Evolutionary conservation across 2,113 vertebrate species (phyloP), one percentile per base, ranked within the genome.

Genomic region (Neomonachus schauinslandi): DNA sequence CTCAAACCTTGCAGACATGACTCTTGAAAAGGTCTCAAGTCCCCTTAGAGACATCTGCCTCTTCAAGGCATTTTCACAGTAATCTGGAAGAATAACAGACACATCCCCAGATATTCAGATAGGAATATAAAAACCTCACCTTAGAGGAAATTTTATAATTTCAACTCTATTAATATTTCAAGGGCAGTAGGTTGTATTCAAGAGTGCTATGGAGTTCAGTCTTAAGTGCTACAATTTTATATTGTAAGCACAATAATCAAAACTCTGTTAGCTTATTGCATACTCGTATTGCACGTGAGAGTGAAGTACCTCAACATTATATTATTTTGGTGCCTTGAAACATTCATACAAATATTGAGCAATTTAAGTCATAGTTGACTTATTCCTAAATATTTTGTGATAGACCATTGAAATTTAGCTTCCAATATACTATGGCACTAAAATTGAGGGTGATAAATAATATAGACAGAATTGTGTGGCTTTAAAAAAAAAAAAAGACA

Each of bases 11-110:
- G 33, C 22, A 85, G 90, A 89, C 82, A 92, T 61, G 92, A 94
- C 39, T 91, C 85, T 97, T 98, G 8, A 92, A 90, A 95, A 97
- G 85, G 61, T 97, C 81, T 98, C 72, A 90, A 94, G 96, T 96
- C 86, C 94, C 9, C 96, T 98, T 91, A 93, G 90, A 97, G 90
- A 96, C 95, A 98, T 95, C 91, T 98, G 95, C 67, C 84, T 97
- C 97, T 97, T 98, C 77, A 93, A 76, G 72, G n/a, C 61, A 85
- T 98, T 97, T 97, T 94, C 81, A 94, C 55, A 84, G 91, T 82
- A 80, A 96, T 97, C 95, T 80, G 26, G 76, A 95, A 96, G 49
- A 33, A 97, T 96, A 59, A 33, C 57, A 93, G 80, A 83, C 12
- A 76, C 46, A 57, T 85, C 18, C 28, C 36, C 59, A 92, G 77